These are phyloP conservation scores for Alcedo quadribrachys DNA, from an alignment of 2,797 vertebrate species.

Conservation along the genomic window DNA sequence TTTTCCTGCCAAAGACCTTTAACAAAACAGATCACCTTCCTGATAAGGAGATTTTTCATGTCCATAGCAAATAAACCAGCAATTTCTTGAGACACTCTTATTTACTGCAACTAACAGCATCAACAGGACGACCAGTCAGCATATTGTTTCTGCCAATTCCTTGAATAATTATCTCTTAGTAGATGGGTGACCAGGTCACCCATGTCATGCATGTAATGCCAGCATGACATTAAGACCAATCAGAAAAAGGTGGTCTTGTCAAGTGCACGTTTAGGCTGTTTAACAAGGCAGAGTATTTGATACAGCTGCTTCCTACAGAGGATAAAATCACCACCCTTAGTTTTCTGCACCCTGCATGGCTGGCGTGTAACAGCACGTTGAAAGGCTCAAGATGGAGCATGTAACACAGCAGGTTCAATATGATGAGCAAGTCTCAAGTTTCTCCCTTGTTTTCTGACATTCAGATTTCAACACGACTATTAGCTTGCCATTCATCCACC, in stretches of 20 bases:
- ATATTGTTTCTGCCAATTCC: background rate
- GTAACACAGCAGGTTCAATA: background rate
- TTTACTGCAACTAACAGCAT: background rate
- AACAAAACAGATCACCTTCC: background rate
- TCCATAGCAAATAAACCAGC: background rate
- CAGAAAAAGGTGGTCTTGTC: background rate
- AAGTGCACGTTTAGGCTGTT: background rate
- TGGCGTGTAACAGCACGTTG: background rate
- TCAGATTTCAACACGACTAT: background rate
- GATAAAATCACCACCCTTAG: background rate
- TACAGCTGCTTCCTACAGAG: background rate
- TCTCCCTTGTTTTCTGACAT: conserved; percentile 9
- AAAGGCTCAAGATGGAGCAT: background rate
- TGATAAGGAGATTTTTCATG: background rate
- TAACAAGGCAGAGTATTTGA: background rate
- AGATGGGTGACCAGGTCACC: background rate
- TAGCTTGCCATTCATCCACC: conserved; percentile 23
- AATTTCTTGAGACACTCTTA: background rate
- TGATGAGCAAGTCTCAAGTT: background rate
- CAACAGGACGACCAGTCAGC: background rate
- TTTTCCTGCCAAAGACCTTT: background rate
- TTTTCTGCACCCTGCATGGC: background rate
- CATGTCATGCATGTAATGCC: background rate
- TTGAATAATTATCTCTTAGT: background rate
- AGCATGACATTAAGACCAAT: background rate